A percentile compares a stretch with the other conserved stretches of the same genome.
phyloP scores from a whole-genome alignment of 2,888 invertebrate species.

The Coecobrya sp. region DNA sequence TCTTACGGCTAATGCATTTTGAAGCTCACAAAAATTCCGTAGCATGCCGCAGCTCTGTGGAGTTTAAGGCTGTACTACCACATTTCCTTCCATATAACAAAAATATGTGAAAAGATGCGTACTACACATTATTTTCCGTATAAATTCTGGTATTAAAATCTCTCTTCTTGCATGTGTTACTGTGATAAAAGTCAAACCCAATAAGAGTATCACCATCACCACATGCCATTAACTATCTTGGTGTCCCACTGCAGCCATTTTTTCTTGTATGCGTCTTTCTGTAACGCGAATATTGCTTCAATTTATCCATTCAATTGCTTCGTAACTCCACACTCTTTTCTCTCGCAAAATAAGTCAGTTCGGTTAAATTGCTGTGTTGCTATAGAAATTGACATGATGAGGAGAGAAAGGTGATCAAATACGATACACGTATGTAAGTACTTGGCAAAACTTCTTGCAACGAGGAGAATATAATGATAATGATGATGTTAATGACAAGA shows the following conservation, averaged over 20 bases:
- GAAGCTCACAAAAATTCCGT: slow-evolving; percentile 24
- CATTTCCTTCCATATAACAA: neutral
- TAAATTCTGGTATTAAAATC: neutral
- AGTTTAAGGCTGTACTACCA: neutral
- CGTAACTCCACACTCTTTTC: neutral
- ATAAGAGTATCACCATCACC: neutral
- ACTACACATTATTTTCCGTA: neutral
- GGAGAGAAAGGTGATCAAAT: neutral
- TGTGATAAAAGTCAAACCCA: neutral
- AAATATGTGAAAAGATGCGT: too few relatives aligned
- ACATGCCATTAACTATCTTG: neutral
- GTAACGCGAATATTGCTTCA: neutral
- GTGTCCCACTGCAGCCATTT: neutral
- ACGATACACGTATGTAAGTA: neutral
- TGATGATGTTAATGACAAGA: slow-evolving; percentile 22
- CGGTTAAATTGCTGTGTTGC: neutral
- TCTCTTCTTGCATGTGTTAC: neutral
- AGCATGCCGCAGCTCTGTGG: neutral
- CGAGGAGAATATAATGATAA: neutral
- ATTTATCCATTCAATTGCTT: neutral
- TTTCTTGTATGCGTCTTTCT: neutral
- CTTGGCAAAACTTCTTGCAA: slow-evolving; percentile 9
- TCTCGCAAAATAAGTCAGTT: neutral
- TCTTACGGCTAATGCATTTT: slow-evolving; percentile 9
- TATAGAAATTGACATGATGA: neutral